Conservation (phyloP, 2,888 invertebrate genomes). For the Bombylius major region DNA sequence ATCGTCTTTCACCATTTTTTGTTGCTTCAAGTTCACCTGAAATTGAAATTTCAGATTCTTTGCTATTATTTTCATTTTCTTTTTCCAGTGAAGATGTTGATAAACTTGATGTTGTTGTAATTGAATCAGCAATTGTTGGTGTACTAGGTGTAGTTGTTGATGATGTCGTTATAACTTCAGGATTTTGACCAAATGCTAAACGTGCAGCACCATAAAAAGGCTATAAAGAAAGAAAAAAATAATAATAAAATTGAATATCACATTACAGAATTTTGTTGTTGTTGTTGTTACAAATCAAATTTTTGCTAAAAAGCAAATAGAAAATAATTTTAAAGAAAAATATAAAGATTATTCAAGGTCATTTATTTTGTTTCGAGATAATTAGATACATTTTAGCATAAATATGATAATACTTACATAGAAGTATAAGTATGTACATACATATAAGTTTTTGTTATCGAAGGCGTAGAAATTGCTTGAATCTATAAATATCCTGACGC, state of each 20-base stretch:
- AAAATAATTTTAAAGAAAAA: too few relatives aligned
- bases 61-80: conserved; percentile 36
- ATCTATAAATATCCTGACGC: too few relatives aligned
- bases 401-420: too few relatives aligned
- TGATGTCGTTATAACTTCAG: conserved; percentile 34
- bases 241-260: background rate
- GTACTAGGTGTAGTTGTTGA: conserved; percentile 23
- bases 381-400: too few relatives aligned
- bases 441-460: too few relatives aligned
- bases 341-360: too few relatives aligned
- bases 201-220: conserved; percentile 50
- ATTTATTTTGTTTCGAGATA: too few relatives aligned
- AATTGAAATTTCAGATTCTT: conserved; percentile 23
- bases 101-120: conserved; percentile 35
- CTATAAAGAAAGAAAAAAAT: conserved; percentile 31
- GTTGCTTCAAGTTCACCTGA: conserved; percentile 25
- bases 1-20: conserved; percentile 27
- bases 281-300: background rate
- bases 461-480: too few relatives aligned
- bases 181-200: conserved; percentile 40
- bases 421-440: too few relatives aligned
- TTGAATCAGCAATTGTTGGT: conserved; percentile 6
- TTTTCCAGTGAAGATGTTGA: conserved; percentile 27
- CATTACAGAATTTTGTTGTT: background rate
- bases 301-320: background rate